These are phyloP conservation scores for Agrypnia vestita DNA, from an alignment of 1,140 invertebrate genomes.

Conservation along the genomic window DNA sequence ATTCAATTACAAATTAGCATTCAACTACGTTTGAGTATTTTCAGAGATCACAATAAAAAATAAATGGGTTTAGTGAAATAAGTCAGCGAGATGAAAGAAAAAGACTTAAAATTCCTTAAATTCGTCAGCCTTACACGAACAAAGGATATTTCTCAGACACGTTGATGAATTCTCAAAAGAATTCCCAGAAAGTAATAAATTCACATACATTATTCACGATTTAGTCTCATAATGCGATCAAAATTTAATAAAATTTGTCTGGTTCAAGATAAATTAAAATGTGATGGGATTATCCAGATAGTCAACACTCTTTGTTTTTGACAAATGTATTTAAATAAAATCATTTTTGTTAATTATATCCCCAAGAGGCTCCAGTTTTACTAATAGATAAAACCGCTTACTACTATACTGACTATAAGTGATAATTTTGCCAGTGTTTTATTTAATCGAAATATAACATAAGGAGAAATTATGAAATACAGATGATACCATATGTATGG, in stretches of 20 bases:
- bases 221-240: neutral
- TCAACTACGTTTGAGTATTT: neutral
- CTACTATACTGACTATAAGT: too few species aligned
- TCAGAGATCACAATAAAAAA: constrained; percentile 21
- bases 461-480: too few species aligned
- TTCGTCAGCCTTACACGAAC: constrained; percentile 18
- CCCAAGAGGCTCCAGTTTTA: too few species aligned
- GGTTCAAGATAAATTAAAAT: constrained; percentile 4
- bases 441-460: too few species aligned
- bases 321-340: too few species aligned
- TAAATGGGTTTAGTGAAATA: neutral
- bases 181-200: constrained; percentile 8
- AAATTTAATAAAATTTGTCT: constrained; percentile 10
- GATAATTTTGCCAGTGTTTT: too few species aligned
- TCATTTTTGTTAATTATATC: too few species aligned
- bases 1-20: constrained; percentile 17
- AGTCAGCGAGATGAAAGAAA: constrained; percentile 4
- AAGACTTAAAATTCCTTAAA: constrained; percentile 18
- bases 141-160: constrained; percentile 26
- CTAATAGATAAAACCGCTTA: too few species aligned
- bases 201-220: constrained; percentile 13
- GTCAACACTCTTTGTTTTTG: too few species aligned
- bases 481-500: too few species aligned
- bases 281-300: neutral
- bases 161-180: constrained; percentile 39